phyloP scores from a whole-genome alignment of 2,888 invertebrate species.

The Pyralis farinalis region DNA sequence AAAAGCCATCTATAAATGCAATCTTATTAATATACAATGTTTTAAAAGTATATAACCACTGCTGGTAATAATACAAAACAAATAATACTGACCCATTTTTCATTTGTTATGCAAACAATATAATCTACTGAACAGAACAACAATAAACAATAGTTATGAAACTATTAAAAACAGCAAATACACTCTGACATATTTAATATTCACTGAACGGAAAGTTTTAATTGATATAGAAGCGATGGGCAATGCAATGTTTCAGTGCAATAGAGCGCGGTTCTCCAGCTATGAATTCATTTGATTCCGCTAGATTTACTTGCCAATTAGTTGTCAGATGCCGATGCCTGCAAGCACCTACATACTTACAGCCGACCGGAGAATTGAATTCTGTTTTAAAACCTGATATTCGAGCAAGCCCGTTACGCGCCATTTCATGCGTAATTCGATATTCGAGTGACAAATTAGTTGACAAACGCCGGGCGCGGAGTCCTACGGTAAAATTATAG shows the following conservation, averaged over 20 bases:
- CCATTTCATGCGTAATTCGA: constrained; percentile 77
- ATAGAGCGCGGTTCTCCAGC: neutral
- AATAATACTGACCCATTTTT: too few relatives aligned
- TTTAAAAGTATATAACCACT: too few relatives aligned
- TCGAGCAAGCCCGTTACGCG: constrained; percentile 63
- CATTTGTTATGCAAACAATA: too few relatives aligned
- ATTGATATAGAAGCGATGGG: constrained; percentile 8
- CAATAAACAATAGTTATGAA: neutral
- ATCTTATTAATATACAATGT: too few relatives aligned
- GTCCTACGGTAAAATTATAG: constrained; percentile 63
- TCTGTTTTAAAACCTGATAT: constrained; percentile 68
- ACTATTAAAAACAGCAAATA: constrained; percentile 3
- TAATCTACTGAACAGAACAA: neutral
- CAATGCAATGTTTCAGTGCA: constrained; percentile 7
- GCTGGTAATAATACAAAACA: too few relatives aligned
- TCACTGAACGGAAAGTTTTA: constrained; percentile 7
- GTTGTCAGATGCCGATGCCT: constrained; percentile 44
- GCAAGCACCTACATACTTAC: constrained; percentile 53
- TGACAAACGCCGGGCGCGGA: constrained; percentile 51
- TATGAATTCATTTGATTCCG: constrained; percentile 41
- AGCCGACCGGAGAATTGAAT: constrained; percentile 59
- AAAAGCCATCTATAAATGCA: too few relatives aligned
- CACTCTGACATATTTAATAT: constrained; percentile 5
- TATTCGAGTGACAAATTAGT: constrained; percentile 79
- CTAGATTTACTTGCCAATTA: constrained; percentile 62